Conservation (phyloP, 1,140 invertebrate genomes). For the Drosophila varians region DNA sequence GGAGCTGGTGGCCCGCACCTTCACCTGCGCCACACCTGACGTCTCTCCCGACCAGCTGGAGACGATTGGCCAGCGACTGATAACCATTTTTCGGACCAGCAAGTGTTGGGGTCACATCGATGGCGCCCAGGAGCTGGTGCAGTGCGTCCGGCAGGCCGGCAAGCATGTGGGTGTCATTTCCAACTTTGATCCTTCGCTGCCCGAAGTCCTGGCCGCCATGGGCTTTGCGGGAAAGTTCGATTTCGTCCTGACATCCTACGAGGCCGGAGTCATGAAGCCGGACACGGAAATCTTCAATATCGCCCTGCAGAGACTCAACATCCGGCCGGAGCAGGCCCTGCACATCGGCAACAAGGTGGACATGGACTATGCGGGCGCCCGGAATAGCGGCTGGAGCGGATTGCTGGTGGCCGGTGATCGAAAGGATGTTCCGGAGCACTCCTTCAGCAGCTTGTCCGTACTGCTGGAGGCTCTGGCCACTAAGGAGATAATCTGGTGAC, state of each 20-base stretch:
- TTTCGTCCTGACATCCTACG: slow-evolving; percentile 78
- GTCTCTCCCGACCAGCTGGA: slow-evolving; percentile 40
- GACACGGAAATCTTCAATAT: slow-evolving; percentile 59
- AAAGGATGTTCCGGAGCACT: background rate
- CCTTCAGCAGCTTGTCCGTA: slow-evolving; percentile 39
- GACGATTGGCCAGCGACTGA: slow-evolving; percentile 44
- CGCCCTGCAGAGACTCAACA: slow-evolving; percentile 44
- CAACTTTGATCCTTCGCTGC: slow-evolving; percentile 75
- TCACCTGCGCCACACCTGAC: slow-evolving; percentile 18
- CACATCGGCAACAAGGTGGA: slow-evolving; percentile 92
- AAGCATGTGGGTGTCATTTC: slow-evolving; percentile 77
- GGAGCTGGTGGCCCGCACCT: slow-evolving; percentile 58
- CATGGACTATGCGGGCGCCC: slow-evolving; percentile 91
- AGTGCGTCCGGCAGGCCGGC: slow-evolving; percentile 44
- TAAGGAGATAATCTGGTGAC: slow-evolving; percentile 57
- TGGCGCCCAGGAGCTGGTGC: slow-evolving; percentile 54
- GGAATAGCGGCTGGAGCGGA: slow-evolving; percentile 89
- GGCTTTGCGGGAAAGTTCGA: slow-evolving; percentile 60
- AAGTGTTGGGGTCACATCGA: slow-evolving; percentile 62
- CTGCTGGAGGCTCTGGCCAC: slow-evolving; percentile 51
- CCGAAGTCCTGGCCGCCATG: slow-evolving; percentile 56
- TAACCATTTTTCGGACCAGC: slow-evolving; percentile 57
- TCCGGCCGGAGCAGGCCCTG: slow-evolving; percentile 86
- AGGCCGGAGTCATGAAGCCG: slow-evolving; percentile 71
- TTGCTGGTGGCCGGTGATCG: slow-evolving; percentile 64